Percentiles rank a stretch among this genome's conserved stretches.
Conservation (phyloP, 2,797 vertebrate genomes). For the Gallinago stenura region DNA sequence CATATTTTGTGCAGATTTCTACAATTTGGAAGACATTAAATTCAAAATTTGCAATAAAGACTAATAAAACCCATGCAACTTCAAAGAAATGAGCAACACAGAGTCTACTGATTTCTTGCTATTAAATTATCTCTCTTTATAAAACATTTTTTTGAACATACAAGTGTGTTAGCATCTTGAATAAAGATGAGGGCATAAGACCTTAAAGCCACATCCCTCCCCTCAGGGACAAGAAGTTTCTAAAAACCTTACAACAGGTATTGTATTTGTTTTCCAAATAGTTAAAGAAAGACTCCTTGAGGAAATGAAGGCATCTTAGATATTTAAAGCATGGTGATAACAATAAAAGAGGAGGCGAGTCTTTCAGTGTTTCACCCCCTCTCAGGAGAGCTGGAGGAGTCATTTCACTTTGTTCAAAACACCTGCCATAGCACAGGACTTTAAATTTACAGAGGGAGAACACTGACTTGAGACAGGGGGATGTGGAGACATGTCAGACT, state of each 20-base stretch:
- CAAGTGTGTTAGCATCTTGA: not conserved
- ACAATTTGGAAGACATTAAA: not conserved
- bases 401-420: not conserved
- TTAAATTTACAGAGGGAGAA: not conserved
- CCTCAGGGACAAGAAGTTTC: not conserved
- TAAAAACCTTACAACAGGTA: accelerated
- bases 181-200: not conserved
- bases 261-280: not conserved
- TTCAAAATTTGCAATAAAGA: not conserved
- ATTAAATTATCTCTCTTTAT: not conserved
- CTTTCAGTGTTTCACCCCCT: not conserved
- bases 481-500: not conserved
- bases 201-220: not conserved
- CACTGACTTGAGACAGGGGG: not conserved
- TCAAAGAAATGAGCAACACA: not conserved
- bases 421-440: not conserved
- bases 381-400: not conserved
- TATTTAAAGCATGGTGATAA: not conserved
- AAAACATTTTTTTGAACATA: not conserved
- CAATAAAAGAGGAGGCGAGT: not conserved
- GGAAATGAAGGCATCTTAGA: not conserved
- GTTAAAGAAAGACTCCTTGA: not conserved
- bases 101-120: not conserved
- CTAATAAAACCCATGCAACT: not conserved
- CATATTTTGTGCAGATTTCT: not conserved